Evolutionary conservation across 2,888 invertebrate species (phyloP), one percentile per base, ranked within the genome.

Genomic region (Tillus elongatus): DNA sequence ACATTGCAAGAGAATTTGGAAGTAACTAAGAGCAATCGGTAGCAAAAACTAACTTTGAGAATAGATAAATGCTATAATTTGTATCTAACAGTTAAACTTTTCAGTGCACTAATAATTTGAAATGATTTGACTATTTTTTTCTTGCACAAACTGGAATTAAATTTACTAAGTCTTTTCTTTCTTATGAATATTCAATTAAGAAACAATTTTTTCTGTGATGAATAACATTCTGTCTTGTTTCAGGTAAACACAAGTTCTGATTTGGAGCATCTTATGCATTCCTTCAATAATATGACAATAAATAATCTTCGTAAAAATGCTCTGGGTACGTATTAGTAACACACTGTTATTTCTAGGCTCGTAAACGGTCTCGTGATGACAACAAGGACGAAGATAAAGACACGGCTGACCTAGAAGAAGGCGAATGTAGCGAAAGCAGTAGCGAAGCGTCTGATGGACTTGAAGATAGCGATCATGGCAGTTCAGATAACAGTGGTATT

Each of bases 381-480:
- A 30, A 41, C 40, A 19, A 19, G 40, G 53, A 53, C 29, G 45
- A 46, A 16, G 47, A 47, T 19, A 48, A 53, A 27, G 43, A 46
- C 30, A 53, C 53, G 42, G 66, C 64, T 2, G 61, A 61, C 47
- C 55, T 73, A 33, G 79, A 80, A 67, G 79, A 80, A 59, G 80
- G 79, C 9, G 79, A 80, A 68, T 79, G 77, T 61, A 75, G 76
- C 47, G 72, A 72, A 30, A 72, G 71, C 50, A 67, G 64, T 39
- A 26, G 14, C 6, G 37, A 40, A 10, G 11, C 4, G n/a, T 10
- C 13, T 11, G 26, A 35, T 14, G 26, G 26, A 37, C 41, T 43
- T 12, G 47, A 46, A 30, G 53, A 47, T 27, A 46, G 41, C 19
- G 38, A 19, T 19, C 9, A 33, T 47, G 69, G 67, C 47, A 67